Percentiles rank a stretch among this genome's conserved stretches.
Evolutionary conservation across 1,140 invertebrate species (phyloP).

Genomic region (Branchinecta lynchi): DNA sequence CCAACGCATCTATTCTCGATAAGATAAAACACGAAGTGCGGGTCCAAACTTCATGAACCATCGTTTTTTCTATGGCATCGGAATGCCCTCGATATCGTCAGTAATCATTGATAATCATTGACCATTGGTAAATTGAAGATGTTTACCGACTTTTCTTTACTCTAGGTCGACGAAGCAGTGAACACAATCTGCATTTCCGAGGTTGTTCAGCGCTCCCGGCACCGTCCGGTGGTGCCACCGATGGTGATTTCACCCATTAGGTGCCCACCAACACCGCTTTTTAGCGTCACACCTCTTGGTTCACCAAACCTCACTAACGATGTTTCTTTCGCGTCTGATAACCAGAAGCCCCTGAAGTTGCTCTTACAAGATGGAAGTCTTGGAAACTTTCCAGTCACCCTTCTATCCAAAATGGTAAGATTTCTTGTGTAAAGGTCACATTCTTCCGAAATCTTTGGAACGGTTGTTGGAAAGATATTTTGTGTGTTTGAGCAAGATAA

Average conservation of each 20-base stretch:
- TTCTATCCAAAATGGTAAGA: slow-evolving; percentile 12
- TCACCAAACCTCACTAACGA: slow-evolving; percentile 39
- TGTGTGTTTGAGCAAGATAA: too few relatives aligned
- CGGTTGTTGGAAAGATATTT: too few relatives aligned
- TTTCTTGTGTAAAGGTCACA: too few relatives aligned
- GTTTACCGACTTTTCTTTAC: slow-evolving; percentile 21
- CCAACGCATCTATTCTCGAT: too few relatives aligned
- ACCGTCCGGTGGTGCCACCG: slow-evolving; percentile 41
- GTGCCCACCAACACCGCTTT: slow-evolving; percentile 34
- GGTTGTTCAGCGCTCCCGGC: slow-evolving; percentile 65
- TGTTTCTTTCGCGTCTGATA: slow-evolving; percentile 12
- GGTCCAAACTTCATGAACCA: too few relatives aligned
- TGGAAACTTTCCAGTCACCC: background rate
- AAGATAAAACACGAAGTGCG: too few relatives aligned
- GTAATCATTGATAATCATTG: background rate
- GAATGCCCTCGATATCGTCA: background rate
- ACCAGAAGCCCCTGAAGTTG: slow-evolving; percentile 15
- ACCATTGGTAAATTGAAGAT: slow-evolving; percentile 17
- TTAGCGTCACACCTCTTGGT: slow-evolving; percentile 34
- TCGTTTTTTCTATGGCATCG: too few relatives aligned
- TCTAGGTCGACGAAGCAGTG: slow-evolving; percentile 64
- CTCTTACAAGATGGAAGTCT: slow-evolving; percentile 12
- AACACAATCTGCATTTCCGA: slow-evolving; percentile 76
- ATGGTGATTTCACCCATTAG: slow-evolving; percentile 38
- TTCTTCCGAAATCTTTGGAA: too few relatives aligned